Base-by-base conservation (phyloP, 1,140 invertebrate species). In the Drosophila kurseongensis region DNA sequence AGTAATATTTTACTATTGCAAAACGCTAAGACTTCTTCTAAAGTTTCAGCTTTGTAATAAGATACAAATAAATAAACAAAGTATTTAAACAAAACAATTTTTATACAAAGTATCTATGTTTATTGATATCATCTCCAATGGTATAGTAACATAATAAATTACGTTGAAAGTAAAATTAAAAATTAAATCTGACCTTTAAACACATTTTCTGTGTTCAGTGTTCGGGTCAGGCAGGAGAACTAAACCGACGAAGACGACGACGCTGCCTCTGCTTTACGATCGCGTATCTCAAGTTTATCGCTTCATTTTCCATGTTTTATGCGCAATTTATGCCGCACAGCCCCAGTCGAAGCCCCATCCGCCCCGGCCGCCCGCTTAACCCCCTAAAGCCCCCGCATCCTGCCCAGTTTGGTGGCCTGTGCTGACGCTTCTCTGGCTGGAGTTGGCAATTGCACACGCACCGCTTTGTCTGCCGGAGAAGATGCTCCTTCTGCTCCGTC, bases 271-370 rank as follows among this genome's bases (percentile, higher is more conserved):
- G 84, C 80, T 88, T 89, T 89, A 88, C 84, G 84, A 88, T 88
- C 84, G 84, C 84, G 84, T 88, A 88, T 88, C 84, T 88, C 84
- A 89, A 88, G 84, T 88, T 88, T 88, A 88, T 88, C 84, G 84
- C 84, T 88, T 89, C 84, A 88, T 88, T 88, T 88, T 88, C 84
- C 84, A 89, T 89, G 84, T 88, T 88, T 88, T 89, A 88, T 88
- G 84, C 80, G 84, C 84, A 88, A 89, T 88, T 88, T 89, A 88
- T 88, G 84, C 84, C 84, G 68, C 82, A 73, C 63, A 58, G 65
- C 59, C 81, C 40, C 67, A 56, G 47, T 66, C 52, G 52, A 51
- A 35, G 42, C 29, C 51, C 14, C 27, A 29, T 27, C 18, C 10
- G 14, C 29, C 10, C 42, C 51, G 8, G 36, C 27, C 32, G 5